A percentile compares a stretch with the other conserved stretches of the same genome.
phyloP scores from a whole-genome alignment of 2,888 invertebrate species.

The Agrotis puta region DNA sequence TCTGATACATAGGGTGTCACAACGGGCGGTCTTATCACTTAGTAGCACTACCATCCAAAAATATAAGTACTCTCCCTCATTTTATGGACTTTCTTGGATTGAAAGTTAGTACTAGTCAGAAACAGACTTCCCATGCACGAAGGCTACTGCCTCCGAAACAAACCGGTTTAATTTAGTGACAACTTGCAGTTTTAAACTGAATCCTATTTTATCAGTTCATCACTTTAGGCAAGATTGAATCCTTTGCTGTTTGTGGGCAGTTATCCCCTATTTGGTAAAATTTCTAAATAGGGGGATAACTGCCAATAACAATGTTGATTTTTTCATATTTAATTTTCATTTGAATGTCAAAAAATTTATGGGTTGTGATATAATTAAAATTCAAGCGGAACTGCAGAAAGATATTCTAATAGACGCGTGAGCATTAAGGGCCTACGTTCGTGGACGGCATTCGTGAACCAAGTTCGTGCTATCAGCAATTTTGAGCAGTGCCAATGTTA shows the following conservation, averaged over 20 bases:
- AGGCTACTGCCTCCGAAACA: background rate
- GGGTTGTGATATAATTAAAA: background rate
- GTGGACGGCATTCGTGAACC: constrained; percentile 18
- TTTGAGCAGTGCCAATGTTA: constrained; percentile 44
- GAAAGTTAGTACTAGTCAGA: too few relatives aligned
- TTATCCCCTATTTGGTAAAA: too few relatives aligned
- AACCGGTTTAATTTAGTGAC: background rate
- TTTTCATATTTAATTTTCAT: background rate
- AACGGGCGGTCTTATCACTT: too few relatives aligned
- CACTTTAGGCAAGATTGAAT: too few relatives aligned
- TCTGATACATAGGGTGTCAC: too few relatives aligned
- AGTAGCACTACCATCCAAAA: too few relatives aligned
- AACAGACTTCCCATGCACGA: background rate
- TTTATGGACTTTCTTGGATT: background rate
- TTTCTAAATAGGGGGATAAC: too few relatives aligned
- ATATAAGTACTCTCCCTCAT: background rate
- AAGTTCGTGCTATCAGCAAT: constrained; percentile 39
- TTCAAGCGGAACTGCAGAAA: background rate
- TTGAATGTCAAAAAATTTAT: background rate
- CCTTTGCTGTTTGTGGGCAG: too few relatives aligned
- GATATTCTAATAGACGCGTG: too few relatives aligned
- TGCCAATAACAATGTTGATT: background rate
- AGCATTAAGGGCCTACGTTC: background rate
- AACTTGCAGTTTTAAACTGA: background rate
- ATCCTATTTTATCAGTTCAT: too few relatives aligned